Conservation (phyloP, 2,888 invertebrate species). For the Trachelus stipa region DNA sequence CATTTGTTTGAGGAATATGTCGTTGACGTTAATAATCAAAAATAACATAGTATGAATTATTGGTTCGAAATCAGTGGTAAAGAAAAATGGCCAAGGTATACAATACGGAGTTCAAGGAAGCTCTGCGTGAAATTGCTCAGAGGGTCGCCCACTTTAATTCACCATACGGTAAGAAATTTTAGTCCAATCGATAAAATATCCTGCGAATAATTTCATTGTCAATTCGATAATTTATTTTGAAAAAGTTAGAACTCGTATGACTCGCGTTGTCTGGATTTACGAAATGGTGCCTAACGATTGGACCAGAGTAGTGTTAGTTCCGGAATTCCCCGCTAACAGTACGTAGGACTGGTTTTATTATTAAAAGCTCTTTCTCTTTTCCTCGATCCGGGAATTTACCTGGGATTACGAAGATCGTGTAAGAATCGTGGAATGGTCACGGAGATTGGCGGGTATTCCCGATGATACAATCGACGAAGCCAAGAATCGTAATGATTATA, state of each 20-base stretch:
- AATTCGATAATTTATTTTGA: background rate
- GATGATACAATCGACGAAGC: constrained; percentile 65
- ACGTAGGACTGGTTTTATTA: background rate
- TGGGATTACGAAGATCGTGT: constrained; percentile 64
- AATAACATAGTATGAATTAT: background rate
- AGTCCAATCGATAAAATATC: background rate
- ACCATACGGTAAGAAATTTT: constrained; percentile 40
- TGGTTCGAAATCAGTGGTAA: background rate
- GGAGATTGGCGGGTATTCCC: constrained; percentile 66
- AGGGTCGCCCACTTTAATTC: constrained; percentile 44
- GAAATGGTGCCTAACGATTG: background rate
- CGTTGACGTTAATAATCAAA: background rate
- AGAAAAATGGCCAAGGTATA: constrained; percentile 44
- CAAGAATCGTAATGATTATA: constrained; percentile 69
- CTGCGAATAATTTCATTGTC: constrained; percentile 28
- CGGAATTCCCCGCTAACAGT: background rate
- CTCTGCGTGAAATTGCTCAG: constrained; percentile 49
- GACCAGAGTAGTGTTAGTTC: background rate
- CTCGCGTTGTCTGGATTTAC: background rate
- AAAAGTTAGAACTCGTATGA: background rate
- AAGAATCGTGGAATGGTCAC: constrained; percentile 69
- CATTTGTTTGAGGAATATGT: background rate
- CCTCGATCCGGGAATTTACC: background rate
- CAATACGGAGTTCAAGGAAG: constrained; percentile 49
- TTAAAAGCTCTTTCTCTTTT: background rate